Percentiles rank a stretch among this genome's conserved stretches.
Evolutionary conservation across 2,797 vertebrate species (phyloP).

Genomic region (Tokudaia muenninki): DNA sequence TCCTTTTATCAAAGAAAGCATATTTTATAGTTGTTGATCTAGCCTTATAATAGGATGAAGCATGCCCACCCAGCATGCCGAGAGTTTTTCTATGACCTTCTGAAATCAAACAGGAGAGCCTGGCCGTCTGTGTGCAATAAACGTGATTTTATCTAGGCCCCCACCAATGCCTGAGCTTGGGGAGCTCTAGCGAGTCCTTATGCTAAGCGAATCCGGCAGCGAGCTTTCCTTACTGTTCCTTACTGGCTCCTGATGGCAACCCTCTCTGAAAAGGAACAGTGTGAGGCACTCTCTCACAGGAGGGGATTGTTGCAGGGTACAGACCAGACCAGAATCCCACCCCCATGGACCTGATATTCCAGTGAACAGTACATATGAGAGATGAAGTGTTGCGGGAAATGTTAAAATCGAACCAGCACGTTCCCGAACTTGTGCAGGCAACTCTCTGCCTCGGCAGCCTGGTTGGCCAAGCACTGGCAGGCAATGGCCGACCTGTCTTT

Average conservation of each 20-base stretch:
- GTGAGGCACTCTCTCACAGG: neutral
- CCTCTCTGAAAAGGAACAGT: neutral
- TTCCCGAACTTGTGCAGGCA: too few species aligned
- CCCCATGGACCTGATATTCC: neutral
- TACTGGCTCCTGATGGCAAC: neutral
- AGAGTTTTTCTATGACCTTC: conserved; percentile 11
- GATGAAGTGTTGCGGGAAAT: neutral
- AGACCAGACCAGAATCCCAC: neutral
- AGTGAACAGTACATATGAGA: neutral
- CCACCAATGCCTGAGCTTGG: too few species aligned
- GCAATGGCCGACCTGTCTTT: too few species aligned
- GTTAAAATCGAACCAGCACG: too few species aligned
- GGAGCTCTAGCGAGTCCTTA: neutral
- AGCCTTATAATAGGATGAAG: neutral
- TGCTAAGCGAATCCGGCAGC: neutral
- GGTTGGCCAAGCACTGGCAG: too few species aligned
- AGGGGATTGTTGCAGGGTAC: too few species aligned
- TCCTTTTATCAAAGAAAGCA: neutral
- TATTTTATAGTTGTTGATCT: neutral
- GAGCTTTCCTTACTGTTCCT: neutral
- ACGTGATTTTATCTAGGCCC: neutral
- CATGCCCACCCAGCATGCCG: neutral
- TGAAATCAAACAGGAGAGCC: neutral
- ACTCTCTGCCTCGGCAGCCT: too few species aligned
- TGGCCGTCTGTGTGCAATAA: neutral